A percentile compares a stretch with the other conserved stretches of the same genome.
Conservation (phyloP, 2,113 vertebrate species). For the Trinectes maculatus region DNA sequence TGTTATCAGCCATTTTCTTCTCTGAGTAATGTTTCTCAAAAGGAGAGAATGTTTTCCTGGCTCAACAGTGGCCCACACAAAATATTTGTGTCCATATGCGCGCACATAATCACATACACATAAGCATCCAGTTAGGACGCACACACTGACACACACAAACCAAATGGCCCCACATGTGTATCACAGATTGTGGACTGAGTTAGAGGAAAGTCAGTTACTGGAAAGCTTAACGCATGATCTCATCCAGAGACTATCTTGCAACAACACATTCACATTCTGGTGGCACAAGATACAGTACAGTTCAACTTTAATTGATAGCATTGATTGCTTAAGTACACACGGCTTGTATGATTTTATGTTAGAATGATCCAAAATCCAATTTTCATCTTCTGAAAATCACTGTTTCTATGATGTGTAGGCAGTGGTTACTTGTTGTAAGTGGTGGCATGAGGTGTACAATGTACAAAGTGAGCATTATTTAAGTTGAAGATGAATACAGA, state of each 20-base stretch:
- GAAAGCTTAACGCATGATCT: constrained; percentile 48
- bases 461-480: too few relatives aligned
- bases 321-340: too few relatives aligned
- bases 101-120: background rate
- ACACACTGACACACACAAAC: constrained; percentile 18
- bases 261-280: constrained; percentile 9
- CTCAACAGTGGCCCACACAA: constrained; percentile 16
- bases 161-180: constrained; percentile 42
- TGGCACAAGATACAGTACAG: constrained; percentile 14
- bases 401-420: too few relatives aligned
- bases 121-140: background rate
- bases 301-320: too few relatives aligned
- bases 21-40: constrained; percentile 53
- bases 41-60: constrained; percentile 30
- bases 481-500: too few relatives aligned
- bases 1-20: too few relatives aligned
- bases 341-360: too few relatives aligned
- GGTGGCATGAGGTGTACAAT: too few relatives aligned
- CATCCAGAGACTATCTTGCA: constrained; percentile 31
- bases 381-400: too few relatives aligned
- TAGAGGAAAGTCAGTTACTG: constrained; percentile 31
- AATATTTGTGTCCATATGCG: constrained; percentile 29
- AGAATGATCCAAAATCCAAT: too few relatives aligned
- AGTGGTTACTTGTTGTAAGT: too few relatives aligned
- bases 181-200: constrained; percentile 33